Evolutionary conservation across 1,140 invertebrate species (phyloP).

Genomic region (Platorchestia sp.): DNA sequence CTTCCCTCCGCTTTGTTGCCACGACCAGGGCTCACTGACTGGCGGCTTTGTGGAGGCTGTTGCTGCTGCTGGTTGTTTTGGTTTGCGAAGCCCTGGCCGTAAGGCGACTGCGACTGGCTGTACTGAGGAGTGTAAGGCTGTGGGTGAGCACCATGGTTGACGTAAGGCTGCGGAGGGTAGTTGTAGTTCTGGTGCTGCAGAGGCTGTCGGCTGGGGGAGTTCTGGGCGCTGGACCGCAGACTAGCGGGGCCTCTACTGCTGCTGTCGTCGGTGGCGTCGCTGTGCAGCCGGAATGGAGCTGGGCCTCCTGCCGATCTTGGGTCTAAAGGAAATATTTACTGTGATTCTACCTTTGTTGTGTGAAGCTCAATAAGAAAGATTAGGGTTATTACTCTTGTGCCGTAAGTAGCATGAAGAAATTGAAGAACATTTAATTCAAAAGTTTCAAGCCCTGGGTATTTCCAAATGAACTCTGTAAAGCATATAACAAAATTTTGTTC

Average conservation of each 20-base stretch:
- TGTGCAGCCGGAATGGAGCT: conserved; percentile 65
- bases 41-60: conserved; percentile 57
- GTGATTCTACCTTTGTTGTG: neutral
- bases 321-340: neutral
- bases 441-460: neutral
- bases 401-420: neutral
- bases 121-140: conserved; percentile 42
- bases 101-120: conserved; percentile 46
- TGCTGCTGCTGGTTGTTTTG: conserved; percentile 61
- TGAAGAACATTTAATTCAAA: neutral
- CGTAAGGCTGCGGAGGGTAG: conserved; percentile 29
- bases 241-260: conserved; percentile 58
- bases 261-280: conserved; percentile 57
- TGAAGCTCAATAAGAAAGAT: neutral
- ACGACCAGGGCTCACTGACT: conserved; percentile 64
- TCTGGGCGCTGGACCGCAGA: conserved; percentile 65
- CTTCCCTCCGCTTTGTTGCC: conserved; percentile 68
- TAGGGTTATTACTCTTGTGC: neutral
- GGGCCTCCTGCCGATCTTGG: conserved; percentile 58
- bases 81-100: conserved; percentile 60
- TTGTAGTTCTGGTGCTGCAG: conserved; percentile 57
- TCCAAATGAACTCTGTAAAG: neutral
- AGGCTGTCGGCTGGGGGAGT: conserved; percentile 67
- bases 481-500: neutral
- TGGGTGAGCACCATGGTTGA: conserved; percentile 11